Evolutionary conservation across 2,888 invertebrate genomes (phyloP), one percentile per base, ranked within the genome.

Genomic region (Nesidiocoris tenuis): DNA sequence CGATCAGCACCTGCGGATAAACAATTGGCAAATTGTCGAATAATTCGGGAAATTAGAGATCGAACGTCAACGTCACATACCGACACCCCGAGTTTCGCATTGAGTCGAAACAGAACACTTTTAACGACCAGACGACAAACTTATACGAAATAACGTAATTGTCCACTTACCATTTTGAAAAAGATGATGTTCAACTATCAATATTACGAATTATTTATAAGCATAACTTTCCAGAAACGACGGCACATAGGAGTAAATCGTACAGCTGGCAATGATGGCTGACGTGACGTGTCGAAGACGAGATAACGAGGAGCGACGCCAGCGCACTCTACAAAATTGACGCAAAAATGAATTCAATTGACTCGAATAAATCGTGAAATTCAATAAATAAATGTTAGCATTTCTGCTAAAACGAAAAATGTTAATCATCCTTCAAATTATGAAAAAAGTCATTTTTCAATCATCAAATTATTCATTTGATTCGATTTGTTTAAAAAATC

Each of bases 1-100:
- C 97, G 86, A 98, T 93, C 82, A 98, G 90, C 86, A 98, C 98
- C 98, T 97, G 63, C 12, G 39, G 39, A 12, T 3, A 39, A 39
- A 39, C 39, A 12, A 39, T 39, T 3, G 39, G 12, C 3, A 39
- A 39, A 39, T 39, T 39, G 2, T 61, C 7, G 16, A 16, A 24
- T 17, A n/a, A 17, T 25, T 59, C 23, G 0, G 54, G 19, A 56
- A 19, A 59, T 71, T 24, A 61, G 0, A 57, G 25, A 21, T 61
- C 12, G 23, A 23, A 61, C 16, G 21, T 19, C 24, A 19, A 66
- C 18, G 9, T 24, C n/a, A 17, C 18, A 66, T 7, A 17, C 3
- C 25, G 2, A 17, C 56, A 2, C 1, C 56, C 18, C 18, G 61
- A 39, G 19, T n/a, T 64, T n/a, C n/a, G n/a, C n/a, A n/a, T n/a